These are phyloP conservation scores for Coracias cyanogaster DNA, from an alignment of 2,797 vertebrate species.

Conservation along the genomic window DNA sequence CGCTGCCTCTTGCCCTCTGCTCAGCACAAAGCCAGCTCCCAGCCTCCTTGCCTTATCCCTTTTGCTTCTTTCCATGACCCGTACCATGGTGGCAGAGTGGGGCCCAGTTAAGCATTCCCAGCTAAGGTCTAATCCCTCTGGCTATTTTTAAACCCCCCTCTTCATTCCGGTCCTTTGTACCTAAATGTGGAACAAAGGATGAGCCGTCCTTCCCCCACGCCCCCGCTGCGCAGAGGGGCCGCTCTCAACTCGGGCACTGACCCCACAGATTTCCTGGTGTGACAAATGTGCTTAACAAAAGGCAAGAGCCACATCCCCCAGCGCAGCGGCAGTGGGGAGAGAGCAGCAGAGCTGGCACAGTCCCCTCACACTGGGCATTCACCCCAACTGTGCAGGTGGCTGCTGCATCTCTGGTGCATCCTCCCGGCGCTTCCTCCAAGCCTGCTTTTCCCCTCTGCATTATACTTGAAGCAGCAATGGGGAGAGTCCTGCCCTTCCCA, in stretches of 20 bases:
- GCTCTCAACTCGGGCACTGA: not conserved
- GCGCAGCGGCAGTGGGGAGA: rapidly evolving
- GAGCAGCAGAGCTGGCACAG: not conserved
- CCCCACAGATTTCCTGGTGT: not conserved
- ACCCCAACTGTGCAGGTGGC: rapidly evolving
- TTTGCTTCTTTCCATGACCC: not conserved
- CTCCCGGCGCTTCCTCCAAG: not conserved
- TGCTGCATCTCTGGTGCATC: not conserved
- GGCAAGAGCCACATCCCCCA: not conserved
- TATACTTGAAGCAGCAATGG: not conserved
- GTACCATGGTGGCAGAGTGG: rapidly evolving
- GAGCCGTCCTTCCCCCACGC: not conserved
- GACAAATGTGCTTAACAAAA: not conserved
- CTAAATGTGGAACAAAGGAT: not conserved
- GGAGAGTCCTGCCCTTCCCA: too few species aligned
- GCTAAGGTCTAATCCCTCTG: not conserved
- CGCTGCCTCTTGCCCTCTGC: not conserved
- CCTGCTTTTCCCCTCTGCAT: not conserved
- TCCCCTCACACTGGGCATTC: not conserved
- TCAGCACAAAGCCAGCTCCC: not conserved
- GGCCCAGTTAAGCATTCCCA: not conserved
- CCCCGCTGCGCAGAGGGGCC: not conserved
- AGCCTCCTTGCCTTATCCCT: not conserved
- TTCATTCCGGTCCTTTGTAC: not conserved
- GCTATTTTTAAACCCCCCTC: not conserved